Percentiles rank a stretch among this genome's conserved stretches.
These are phyloP conservation scores for Pogona vitticeps DNA, from an alignment of 2,113 vertebrate genomes.

Conservation along the genomic window DNA sequence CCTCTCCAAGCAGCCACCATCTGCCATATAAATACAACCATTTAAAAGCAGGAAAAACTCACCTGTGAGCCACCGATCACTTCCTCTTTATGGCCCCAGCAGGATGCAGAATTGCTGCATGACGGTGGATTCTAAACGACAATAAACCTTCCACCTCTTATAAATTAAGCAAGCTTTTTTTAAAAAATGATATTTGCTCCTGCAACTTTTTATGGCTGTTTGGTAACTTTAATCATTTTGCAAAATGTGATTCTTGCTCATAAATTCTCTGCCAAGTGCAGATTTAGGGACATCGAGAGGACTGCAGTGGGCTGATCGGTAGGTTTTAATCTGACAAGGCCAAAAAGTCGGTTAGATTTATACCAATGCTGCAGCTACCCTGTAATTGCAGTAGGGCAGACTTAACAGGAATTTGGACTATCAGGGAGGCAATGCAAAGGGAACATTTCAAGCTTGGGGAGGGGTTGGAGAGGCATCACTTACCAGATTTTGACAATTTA, in stretches of 20 bases:
- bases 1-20: conserved; percentile 10
- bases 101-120: conserved; percentile 75
- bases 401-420: conserved; percentile 51
- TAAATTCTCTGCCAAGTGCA: conserved; percentile 81
- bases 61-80: conserved; percentile 72
- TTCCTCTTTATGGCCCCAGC: conserved; percentile 60
- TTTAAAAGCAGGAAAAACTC: conserved; percentile 80
- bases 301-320: conserved; percentile 80
- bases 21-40: conserved; percentile 64
- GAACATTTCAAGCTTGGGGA: not conserved
- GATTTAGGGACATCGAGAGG: conserved; percentile 83
- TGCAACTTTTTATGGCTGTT: conserved; percentile 85
- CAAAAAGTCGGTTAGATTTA: conserved; percentile 81
- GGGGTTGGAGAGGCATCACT: conserved; percentile 23
- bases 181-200: conserved; percentile 76
- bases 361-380: conserved; percentile 75
- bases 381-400: conserved; percentile 76
- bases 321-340: conserved; percentile 81
- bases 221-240: conserved; percentile 85
- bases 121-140: conserved; percentile 77
- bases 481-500: not conserved
- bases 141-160: conserved; percentile 84
- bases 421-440: conserved; percentile 37
- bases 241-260: conserved; percentile 79
- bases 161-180: conserved; percentile 83